phyloP scores from a whole-genome alignment of 2,888 invertebrate genomes.

The Stenodema calcarata region DNA sequence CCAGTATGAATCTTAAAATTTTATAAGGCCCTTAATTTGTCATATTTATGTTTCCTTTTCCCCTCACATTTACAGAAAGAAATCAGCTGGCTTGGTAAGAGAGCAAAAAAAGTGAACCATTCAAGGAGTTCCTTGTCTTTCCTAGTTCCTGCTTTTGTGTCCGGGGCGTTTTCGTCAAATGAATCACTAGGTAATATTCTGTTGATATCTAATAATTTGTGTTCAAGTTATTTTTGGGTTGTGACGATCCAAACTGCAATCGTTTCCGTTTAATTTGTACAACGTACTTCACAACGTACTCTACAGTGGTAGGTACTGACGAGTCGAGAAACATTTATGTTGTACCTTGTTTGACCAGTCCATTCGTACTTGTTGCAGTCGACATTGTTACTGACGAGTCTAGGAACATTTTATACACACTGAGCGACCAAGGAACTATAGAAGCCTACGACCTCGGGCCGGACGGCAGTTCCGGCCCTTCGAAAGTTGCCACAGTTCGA shows the following conservation, averaged over 20 bases:
- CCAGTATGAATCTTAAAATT: no score
- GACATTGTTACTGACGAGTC: constrained; percentile 90
- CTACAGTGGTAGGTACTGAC: no score
- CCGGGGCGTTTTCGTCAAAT: constrained; percentile 83
- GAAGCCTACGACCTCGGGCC: constrained; percentile 89
- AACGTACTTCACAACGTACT: no score
- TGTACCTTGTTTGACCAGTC: no score
- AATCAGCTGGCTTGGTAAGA: constrained; percentile 92
- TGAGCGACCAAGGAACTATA: constrained; percentile 87
- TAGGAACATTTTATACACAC: constrained; percentile 85
- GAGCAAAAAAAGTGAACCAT: constrained; percentile 93
- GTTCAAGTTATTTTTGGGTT: no score
- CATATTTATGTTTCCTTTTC: no score
- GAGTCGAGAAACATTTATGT: no score
- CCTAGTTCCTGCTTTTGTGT: constrained; percentile 86
- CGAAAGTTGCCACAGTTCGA: constrained; percentile 75
- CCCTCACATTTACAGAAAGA: constrained; percentile 75
- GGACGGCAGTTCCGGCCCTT: constrained; percentile 72
- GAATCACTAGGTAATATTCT: constrained; percentile 74
- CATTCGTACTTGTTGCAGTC: constrained; percentile 59
- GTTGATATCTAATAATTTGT: no score
- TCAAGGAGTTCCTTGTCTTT: constrained; percentile 87
- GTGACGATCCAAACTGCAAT: no score
- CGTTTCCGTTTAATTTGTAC: no score
- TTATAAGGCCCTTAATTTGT: no score